Conservation (phyloP, 2,113 vertebrate species). For the Daboia siamensis region DNA sequence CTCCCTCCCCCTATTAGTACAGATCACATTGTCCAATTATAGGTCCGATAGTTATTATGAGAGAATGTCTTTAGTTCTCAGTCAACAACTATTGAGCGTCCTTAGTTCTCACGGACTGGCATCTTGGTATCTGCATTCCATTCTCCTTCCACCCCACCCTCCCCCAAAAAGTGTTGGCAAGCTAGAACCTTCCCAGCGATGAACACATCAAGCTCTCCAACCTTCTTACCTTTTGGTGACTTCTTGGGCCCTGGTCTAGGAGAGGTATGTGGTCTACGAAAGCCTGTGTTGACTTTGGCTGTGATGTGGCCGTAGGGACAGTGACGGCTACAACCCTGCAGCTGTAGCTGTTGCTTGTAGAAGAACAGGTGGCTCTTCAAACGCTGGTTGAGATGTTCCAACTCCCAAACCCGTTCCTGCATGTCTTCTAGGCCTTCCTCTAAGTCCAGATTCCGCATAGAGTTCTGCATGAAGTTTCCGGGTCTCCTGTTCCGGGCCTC, state of each 20-base stretch:
- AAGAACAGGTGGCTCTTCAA: constrained; percentile 66
- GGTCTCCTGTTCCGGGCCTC: constrained; percentile 19
- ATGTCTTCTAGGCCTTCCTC: constrained; percentile 74
- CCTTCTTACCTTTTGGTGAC: constrained; percentile 29
- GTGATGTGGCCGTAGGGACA: not conserved
- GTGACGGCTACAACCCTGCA: constrained; percentile 41
- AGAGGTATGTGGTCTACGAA: not conserved
- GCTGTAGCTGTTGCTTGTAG: constrained; percentile 70
- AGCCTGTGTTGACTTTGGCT: not conserved
- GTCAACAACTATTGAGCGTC: too few species aligned
- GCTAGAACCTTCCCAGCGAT: not conserved
- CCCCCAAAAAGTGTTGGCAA: too few species aligned
- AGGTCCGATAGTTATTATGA: too few species aligned
- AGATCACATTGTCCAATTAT: too few species aligned
- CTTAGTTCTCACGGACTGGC: too few species aligned
- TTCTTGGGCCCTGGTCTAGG: not conserved
- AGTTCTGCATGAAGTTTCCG: constrained; percentile 1
- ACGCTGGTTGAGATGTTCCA: constrained; percentile 71
- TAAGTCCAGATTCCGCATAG: constrained; percentile 56
- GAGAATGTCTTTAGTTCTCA: too few species aligned
- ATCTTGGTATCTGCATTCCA: too few species aligned
- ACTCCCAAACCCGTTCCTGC: constrained; percentile 67
- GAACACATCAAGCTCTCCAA: not conserved
- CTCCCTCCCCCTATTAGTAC: too few species aligned
- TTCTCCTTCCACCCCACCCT: too few species aligned